Evolutionary conservation across 2,797 vertebrate species (phyloP), one percentile per base, ranked within the genome.

Genomic region (Micrastur ruficollis): DNA sequence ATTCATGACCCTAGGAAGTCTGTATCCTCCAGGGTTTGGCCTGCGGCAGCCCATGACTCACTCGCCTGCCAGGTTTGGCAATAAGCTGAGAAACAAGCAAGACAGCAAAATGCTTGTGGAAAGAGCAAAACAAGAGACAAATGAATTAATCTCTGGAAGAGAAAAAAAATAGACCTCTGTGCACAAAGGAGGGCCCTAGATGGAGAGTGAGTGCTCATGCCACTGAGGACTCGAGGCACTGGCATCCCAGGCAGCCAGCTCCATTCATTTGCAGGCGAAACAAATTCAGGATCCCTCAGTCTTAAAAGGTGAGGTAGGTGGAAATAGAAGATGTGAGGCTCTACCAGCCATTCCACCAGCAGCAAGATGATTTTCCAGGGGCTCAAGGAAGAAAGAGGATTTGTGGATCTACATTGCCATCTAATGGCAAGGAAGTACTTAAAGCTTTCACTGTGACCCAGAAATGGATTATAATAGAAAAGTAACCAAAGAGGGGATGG

Each of bases 331-430:
- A 66, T 75, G 47, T 74, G 76, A 86, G 56, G 61, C 50, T 95
- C 40, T 13, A 8, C 16, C 61, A 92, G 85, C 50, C 80, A 6
- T 72, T 81, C 68, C 90, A 83, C 46, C 34, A 40, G 81, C 89
- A 44, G 31, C 36, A 31, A 31, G 61, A 22, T 31, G 86, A 27
- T 83, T 89, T 82, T 50, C 44, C 75, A 34, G n/a, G 14, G 40
- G 58, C 66, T 49, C 22, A 4, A 34, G 76, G 66, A 56, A 67
- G 80, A 38, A 66, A 18, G 44, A 31, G 17, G 26, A 95, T 97
- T 71, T 73, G 93, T 86, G 79, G 84, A 83, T 87, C 89, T 93
- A 87, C 85, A 93, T 65, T 97, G 97, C 95, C 97, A 97, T 93
- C 97, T 94, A 95, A 89, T 5, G 97, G 93, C 75, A 34, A 82